A percentile compares a stretch with the other conserved stretches of the same genome.
phyloP scores from a whole-genome alignment of 2,113 vertebrate genomes.

The Oncorhynchus masou region DNA sequence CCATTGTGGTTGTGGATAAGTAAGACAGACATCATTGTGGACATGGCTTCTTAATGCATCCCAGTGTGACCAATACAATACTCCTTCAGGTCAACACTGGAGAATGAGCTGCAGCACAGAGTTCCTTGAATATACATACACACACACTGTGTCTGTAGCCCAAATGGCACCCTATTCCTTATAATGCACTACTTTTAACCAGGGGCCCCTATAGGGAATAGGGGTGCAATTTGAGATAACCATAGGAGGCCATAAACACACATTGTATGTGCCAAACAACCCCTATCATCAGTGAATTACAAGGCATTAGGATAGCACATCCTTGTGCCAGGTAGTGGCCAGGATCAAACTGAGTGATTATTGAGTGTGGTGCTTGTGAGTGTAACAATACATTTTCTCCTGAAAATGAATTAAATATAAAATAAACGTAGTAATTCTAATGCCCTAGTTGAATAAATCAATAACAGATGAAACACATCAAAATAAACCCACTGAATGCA shows the following conservation, averaged over 20 bases:
- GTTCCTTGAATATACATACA: conserved; percentile 37
- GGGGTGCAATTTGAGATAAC: no score
- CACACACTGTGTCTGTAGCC: conserved; percentile 9
- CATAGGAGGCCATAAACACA: conserved; percentile 24
- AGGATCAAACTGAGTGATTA: conserved; percentile 1
- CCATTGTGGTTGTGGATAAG: conserved; percentile 39
- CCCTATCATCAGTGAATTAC: conserved; percentile 47
- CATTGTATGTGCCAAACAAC: conserved; percentile 46
- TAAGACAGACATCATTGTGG: conserved; percentile 40
- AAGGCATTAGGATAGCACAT: conserved; percentile 35
- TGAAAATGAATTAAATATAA: background rate
- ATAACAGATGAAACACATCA: no score
- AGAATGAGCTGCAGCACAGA: background rate
- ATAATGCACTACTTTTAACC: no score
- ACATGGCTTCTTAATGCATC: background rate
- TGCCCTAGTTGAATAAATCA: no score
- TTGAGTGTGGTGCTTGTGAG: background rate
- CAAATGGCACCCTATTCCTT: no score
- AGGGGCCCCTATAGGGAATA: no score
- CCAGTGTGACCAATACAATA: background rate
- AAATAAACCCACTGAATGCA: no score
- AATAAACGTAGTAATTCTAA: background rate
- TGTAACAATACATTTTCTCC: background rate
- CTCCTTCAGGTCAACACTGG: background rate
- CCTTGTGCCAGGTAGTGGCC: conserved; percentile 22